A percentile compares a stretch with the other conserved stretches of the same genome.
phyloP scores from a whole-genome alignment of 1,140 invertebrate genomes.

The Trachymyrmex septentrionalis region DNA sequence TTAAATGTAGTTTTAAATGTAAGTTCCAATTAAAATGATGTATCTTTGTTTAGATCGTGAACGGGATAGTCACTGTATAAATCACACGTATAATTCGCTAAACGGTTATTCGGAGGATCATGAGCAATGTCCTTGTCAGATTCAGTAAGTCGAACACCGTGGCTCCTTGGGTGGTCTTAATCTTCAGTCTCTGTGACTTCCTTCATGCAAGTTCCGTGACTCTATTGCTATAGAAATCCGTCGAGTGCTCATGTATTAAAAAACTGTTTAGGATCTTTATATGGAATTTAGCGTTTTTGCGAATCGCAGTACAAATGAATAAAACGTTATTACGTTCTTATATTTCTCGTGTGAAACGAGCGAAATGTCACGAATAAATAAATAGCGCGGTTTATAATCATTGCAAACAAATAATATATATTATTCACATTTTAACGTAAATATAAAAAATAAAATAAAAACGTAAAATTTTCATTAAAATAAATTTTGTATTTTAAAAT shows the following conservation, averaged over 20 bases:
- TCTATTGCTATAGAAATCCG: constrained; percentile 52
- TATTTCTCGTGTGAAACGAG: constrained; percentile 6
- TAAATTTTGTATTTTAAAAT: background rate
- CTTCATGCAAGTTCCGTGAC: background rate
- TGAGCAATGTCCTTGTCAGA: constrained; percentile 57
- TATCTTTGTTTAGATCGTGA: background rate
- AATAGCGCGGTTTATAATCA: constrained; percentile 4
- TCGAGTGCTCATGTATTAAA: constrained; percentile 34
- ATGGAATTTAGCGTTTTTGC: constrained; percentile 6
- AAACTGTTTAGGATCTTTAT: constrained; percentile 42
- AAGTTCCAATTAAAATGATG: constrained; percentile 20
- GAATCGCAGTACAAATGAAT: constrained; percentile 7
- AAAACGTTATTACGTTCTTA: constrained; percentile 3
- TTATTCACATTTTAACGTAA: background rate
- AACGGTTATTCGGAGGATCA: constrained; percentile 37
- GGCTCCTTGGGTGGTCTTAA: constrained; percentile 62
- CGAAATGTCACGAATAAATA: background rate
- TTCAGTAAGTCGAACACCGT: constrained; percentile 47
- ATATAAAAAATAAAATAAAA: background rate
- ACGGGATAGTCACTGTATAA: background rate
- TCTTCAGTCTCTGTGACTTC: constrained; percentile 33
- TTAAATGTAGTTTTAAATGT: background rate
- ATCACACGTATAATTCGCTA: constrained; percentile 42
- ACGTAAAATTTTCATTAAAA: background rate
- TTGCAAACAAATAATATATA: background rate